These are phyloP conservation scores for Cuculus canorus DNA, from an alignment of 2,797 vertebrate genomes.

Conservation along the genomic window DNA sequence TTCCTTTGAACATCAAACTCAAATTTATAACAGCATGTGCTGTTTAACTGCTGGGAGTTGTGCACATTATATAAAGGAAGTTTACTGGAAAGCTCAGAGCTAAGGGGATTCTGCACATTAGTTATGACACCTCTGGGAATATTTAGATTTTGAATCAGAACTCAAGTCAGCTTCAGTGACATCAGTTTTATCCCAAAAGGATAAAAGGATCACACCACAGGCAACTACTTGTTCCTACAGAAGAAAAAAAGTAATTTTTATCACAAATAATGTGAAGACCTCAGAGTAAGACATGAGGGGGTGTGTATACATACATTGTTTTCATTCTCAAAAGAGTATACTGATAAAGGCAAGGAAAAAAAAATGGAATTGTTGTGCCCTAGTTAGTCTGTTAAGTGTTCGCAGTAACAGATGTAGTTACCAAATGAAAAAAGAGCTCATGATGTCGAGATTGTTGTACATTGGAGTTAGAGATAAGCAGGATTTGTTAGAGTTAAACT, in stretches of 20 bases:
- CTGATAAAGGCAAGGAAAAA: neutral
- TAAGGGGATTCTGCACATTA: neutral
- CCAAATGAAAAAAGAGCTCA: neutral
- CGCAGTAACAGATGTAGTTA: neutral
- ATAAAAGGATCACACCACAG: neutral
- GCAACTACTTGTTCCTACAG: neutral
- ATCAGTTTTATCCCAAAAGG: neutral
- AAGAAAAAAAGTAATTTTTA: neutral
- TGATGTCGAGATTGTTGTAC: neutral
- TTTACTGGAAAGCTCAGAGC: neutral
- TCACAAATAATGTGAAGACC: neutral
- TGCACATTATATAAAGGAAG: neutral
- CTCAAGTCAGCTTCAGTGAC: neutral
- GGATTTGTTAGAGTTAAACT: neutral
- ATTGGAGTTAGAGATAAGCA: neutral
- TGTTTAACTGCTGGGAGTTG: neutral
- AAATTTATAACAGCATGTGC: neutral
- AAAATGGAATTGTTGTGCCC: neutral
- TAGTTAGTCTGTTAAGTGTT: neutral
- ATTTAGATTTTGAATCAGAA: slow-evolving; percentile 10
- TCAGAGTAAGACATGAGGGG: slow-evolving; percentile 5
- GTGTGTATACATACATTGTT: neutral
- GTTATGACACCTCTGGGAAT: neutral
- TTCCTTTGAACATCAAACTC: neutral
- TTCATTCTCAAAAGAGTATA: neutral